Percentiles rank a stretch among this genome's conserved stretches.
Evolutionary conservation across 2,113 vertebrate species (phyloP).

Genomic region (Chaetodon trifascialis): DNA sequence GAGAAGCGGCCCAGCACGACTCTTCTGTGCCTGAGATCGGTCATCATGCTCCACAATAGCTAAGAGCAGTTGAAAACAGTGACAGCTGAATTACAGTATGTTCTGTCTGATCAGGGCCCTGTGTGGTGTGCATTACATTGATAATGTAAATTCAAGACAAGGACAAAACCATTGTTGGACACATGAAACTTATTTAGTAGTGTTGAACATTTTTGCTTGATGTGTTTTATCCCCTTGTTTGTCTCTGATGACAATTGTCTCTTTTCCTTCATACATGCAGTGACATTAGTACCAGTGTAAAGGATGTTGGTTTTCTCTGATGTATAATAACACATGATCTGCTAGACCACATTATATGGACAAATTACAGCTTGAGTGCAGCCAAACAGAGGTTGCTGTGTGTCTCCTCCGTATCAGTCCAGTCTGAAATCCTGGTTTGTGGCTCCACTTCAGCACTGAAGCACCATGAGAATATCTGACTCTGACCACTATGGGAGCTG

Average conservation of each 20-base stretch:
- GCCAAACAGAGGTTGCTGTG: constrained; percentile 23
- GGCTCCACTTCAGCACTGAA: constrained; percentile 46
- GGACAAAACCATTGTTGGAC: constrained; percentile 4
- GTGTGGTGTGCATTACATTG: background rate
- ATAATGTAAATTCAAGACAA: constrained; percentile 8
- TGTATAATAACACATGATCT: constrained; percentile 51
- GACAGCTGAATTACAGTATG: background rate
- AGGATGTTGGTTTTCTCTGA: constrained; percentile 48
- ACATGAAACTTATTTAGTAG: constrained; percentile 26
- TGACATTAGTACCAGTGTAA: constrained; percentile 47
- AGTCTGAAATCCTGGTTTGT: constrained; percentile 50
- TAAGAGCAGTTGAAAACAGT: background rate
- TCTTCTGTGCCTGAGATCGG: background rate
- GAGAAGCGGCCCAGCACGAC: background rate
- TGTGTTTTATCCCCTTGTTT: constrained; percentile 41
- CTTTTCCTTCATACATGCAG: constrained; percentile 43
- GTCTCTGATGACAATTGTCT: constrained; percentile 22
- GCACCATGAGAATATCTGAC: constrained; percentile 45
- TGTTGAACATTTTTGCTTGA: constrained; percentile 1
- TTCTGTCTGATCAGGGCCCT: constrained; percentile 9
- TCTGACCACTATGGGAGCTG: background rate
- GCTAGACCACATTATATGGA: constrained; percentile 38
- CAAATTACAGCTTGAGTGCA: constrained; percentile 47
- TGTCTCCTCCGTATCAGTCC: constrained; percentile 38
- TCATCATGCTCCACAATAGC: background rate